A percentile compares a stretch with the other conserved stretches of the same genome.
phyloP scores from a whole-genome alignment of 2,113 vertebrate genomes.

The Phodopus roborovskii region DNA sequence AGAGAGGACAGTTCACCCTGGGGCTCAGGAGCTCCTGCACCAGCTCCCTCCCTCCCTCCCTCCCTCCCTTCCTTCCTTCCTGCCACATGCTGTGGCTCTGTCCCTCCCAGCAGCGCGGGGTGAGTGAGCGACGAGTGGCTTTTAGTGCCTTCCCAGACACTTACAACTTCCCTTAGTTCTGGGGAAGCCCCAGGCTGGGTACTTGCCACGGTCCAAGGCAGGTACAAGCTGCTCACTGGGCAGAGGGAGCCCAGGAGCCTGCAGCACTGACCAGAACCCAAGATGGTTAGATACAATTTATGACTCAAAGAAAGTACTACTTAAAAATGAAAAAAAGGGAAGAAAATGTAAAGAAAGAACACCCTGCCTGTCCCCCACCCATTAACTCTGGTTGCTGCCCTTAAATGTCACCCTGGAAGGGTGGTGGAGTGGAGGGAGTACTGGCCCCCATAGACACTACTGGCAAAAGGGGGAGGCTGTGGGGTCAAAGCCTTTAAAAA shows the following conservation, averaged over 20 bases:
- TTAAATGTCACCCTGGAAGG: slow-evolving; percentile 23
- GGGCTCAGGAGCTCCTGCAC: not conserved
- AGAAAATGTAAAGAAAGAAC: not conserved
- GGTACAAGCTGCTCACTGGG: not conserved
- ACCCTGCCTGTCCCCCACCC: not conserved
- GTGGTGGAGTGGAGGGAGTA: not conserved
- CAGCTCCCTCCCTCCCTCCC: no score
- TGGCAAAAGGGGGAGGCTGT: slow-evolving; percentile 97
- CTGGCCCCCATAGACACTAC: slow-evolving; percentile 81
- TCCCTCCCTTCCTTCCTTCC: no score
- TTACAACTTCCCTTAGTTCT: not conserved
- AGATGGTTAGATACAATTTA: slow-evolving; percentile 76
- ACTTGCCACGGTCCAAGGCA: not conserved
- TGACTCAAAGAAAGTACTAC: slow-evolving; percentile 70
- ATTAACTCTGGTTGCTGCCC: not conserved
- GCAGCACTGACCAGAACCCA: slow-evolving; percentile 68
- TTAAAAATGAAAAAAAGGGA: not conserved
- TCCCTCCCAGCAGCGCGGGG: not conserved
- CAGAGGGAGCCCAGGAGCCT: not conserved
- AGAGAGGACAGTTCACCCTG: not conserved
- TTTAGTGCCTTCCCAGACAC: not conserved
- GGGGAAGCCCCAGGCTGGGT: not conserved
- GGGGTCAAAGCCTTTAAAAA: slow-evolving; percentile 98
- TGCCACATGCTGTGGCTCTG: not conserved
- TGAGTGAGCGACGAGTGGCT: no score